Evolutionary conservation across 2,888 invertebrate species (phyloP).

Genomic region (Rosalia funebris): DNA sequence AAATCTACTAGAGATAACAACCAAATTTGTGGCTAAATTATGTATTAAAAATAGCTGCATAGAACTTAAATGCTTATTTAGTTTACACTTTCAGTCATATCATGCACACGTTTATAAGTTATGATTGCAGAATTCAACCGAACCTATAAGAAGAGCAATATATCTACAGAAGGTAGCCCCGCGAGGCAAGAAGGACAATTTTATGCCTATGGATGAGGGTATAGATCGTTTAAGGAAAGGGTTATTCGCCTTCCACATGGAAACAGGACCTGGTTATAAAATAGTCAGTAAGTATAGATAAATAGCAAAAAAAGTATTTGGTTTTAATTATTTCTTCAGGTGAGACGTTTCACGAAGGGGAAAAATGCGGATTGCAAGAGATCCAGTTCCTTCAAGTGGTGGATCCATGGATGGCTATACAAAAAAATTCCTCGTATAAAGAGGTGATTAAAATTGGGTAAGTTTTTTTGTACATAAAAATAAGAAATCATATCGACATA

Average conservation of each 20-base stretch:
- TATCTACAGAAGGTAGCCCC: conserved; percentile 74
- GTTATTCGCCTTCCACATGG: conserved; percentile 78
- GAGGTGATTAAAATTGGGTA: conserved; percentile 74
- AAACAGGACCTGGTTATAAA: conserved; percentile 76
- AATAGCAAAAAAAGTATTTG: not conserved
- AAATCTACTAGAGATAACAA: too few species aligned
- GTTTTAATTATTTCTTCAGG: conserved; percentile 67
- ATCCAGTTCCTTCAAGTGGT: conserved; percentile 71
- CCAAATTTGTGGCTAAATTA: not conserved
- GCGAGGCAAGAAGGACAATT: conserved; percentile 68
- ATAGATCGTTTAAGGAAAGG: conserved; percentile 70
- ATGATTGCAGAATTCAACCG: conserved; percentile 69
- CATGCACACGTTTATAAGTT: too few species aligned
- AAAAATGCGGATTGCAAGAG: conserved; percentile 78
- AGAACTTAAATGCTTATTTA: not conserved
- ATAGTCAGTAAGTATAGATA: conserved; percentile 65
- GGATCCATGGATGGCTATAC: conserved; percentile 73
- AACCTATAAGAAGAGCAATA: conserved; percentile 71
- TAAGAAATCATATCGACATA: too few species aligned
- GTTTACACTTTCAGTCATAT: too few species aligned
- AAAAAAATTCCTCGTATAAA: conserved; percentile 71
- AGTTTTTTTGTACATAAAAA: too few species aligned
- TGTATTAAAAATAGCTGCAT: not conserved
- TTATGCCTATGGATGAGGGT: conserved; percentile 72
- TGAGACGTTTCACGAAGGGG: conserved; percentile 75